phyloP scores from a whole-genome alignment of 2,797 vertebrate species.

The Falco cherrug region DNA sequence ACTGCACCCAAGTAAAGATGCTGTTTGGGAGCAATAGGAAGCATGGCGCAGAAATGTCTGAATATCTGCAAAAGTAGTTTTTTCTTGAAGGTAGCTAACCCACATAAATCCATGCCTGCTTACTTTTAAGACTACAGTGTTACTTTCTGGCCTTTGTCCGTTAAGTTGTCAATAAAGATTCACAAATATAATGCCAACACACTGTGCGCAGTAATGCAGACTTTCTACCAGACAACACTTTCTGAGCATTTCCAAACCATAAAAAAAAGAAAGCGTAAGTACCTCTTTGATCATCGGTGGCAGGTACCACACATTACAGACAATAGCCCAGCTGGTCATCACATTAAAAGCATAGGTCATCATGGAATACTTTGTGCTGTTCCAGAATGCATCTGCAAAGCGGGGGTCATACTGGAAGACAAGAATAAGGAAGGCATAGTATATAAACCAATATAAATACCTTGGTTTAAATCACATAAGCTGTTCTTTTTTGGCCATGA shows the following conservation, averaged over 20 bases:
- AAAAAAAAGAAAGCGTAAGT: not conserved
- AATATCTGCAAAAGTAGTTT: not conserved
- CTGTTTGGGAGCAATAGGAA: not conserved
- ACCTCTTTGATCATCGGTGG: slow-evolving; percentile 92
- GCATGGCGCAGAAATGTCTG: not conserved
- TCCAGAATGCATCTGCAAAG: slow-evolving; percentile 95
- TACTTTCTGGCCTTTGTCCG: not conserved
- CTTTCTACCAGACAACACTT: not conserved
- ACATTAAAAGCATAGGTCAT: slow-evolving; percentile 87
- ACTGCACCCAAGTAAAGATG: not conserved
- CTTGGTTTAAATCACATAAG: not conserved
- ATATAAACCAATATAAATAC: not conserved
- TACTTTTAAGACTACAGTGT: not conserved
- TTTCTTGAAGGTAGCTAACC: not conserved
- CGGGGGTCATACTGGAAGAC: slow-evolving; percentile 87
- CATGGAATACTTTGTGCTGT: slow-evolving; percentile 89
- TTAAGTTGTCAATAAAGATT: not conserved
- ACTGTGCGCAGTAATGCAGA: rapidly evolving
- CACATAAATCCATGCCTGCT: not conserved
- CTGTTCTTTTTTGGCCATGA: not conserved
- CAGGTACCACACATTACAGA: slow-evolving; percentile 95
- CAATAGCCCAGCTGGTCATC: slow-evolving; percentile 95
- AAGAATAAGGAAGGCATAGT: not conserved
- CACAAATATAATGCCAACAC: not conserved
- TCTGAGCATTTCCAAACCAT: not conserved